Base-by-base conservation (phyloP, 1,140 invertebrate genomes). In the Polyergus mexicanus region DNA sequence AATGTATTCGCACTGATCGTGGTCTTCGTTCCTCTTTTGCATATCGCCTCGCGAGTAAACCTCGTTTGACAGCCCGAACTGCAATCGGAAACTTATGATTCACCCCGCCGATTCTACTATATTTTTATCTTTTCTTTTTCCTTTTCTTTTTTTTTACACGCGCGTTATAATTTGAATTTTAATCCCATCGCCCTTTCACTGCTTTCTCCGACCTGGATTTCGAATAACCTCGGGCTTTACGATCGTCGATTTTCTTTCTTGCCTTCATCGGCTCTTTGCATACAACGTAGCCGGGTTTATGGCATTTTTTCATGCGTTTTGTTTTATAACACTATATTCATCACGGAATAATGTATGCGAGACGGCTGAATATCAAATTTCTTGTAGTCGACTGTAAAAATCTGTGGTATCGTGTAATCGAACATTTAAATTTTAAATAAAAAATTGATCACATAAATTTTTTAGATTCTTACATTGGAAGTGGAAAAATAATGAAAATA, bases 151-250 rank as follows among this genome's bases (percentile, higher is more conserved):
- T 13, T n/a, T 60, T 13, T 22, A 72, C 66, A 28, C 38, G 68
- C 72, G 32, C 72, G 32, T 54, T 51, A 84, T 84, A 84, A 84
- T 84, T 84, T 84, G 81, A 77, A 84, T 84, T 84, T 84, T 77
- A 77, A 77, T 77, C 60, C 25, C 71, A n/a, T 28, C 47, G n/a
- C 13, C 44, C 81, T 84, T 77, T 84, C 81, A 77, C 81, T 75
- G 60, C 81, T 84, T 84, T 84, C 81, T 84, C 81, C 74, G 72
- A 19, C 60, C 81, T 77, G 72, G 60, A 77, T 77, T 38, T 65
- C 62, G 74, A 38, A 65, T 77, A 76, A 77, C 32, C 35, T 77
- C 71, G 5, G 80, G 44, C 68, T 41, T 11, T 16, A n/a, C 51
- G 77, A 72, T 60, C 56, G 28, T 13, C 66, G 54, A 32, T 47